A percentile compares a stretch with the other conserved stretches of the same genome.
phyloP scores from a whole-genome alignment of 2,888 invertebrate species.

The Andrena dorsata region DNA sequence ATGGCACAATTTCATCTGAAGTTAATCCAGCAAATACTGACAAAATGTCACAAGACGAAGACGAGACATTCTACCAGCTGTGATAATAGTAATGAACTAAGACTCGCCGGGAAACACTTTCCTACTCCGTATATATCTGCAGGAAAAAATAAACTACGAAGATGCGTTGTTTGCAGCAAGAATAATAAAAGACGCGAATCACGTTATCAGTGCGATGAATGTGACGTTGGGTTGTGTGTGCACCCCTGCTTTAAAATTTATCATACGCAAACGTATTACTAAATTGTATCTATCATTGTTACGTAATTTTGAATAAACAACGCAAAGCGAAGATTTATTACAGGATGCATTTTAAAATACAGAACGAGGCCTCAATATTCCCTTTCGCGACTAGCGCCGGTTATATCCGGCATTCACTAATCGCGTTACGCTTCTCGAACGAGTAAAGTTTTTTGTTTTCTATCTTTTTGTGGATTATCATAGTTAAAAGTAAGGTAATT shows the following conservation, averaged over 20 bases:
- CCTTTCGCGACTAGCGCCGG: neutral
- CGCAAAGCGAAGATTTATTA: neutral
- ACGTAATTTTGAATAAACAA: neutral
- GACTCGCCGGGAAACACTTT: constrained; percentile 15
- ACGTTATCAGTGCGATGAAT: constrained; percentile 40
- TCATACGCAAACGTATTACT: constrained; percentile 21
- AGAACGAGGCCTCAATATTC: too few species aligned
- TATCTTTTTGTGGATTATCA: too few species aligned
- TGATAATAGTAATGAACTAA: neutral
- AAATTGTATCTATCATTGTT: constrained; percentile 22
- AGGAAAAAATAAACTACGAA: constrained; percentile 31
- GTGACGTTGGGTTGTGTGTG: constrained; percentile 40
- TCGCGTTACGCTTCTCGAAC: neutral
- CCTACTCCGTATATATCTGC: neutral
- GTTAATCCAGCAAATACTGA: neutral
- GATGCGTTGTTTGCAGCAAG: constrained; percentile 16
- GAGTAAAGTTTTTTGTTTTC: neutral
- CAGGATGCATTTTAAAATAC: too few species aligned
- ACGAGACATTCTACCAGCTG: neutral
- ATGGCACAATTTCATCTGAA: too few species aligned
- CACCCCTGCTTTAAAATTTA: constrained; percentile 22
- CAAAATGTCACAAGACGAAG: neutral
- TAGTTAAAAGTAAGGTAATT: too few species aligned
- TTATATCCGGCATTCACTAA: neutral
- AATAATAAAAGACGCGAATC: constrained; percentile 36